Conservation (phyloP, 2,113 vertebrate genomes). For the Poeciliopsis turrubarensis region DNA sequence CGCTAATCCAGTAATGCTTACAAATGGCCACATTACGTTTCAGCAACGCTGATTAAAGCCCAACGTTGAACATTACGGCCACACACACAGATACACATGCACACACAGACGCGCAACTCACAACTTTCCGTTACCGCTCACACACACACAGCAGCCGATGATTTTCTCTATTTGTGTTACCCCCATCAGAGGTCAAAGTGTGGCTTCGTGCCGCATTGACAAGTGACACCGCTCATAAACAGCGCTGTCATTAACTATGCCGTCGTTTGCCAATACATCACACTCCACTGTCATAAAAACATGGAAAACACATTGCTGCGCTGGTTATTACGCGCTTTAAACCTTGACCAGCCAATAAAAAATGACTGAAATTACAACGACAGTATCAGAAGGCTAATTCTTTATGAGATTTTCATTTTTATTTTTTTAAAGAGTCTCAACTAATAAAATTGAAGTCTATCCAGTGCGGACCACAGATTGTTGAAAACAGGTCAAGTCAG, state of each 20-base stretch:
- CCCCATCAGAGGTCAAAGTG: slow-evolving; percentile 61
- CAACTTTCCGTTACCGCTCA: slow-evolving; percentile 12
- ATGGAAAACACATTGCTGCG: slow-evolving; percentile 55
- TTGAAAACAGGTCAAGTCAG: slow-evolving; percentile 12
- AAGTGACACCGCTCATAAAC: slow-evolving; percentile 71
- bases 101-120: not conserved
- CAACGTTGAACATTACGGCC: slow-evolving; percentile 38
- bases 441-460: slow-evolving; percentile 68
- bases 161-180: slow-evolving; percentile 25
- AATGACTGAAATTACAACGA: slow-evolving; percentile 67
- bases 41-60: slow-evolving; percentile 61
- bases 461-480: slow-evolving; percentile 3
- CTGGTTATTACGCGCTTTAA: slow-evolving; percentile 70
- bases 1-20: slow-evolving; percentile 68
- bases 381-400: slow-evolving; percentile 63
- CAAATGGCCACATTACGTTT: slow-evolving; percentile 70
- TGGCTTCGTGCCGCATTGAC: slow-evolving; percentile 52
- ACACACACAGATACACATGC: slow-evolving; percentile 1
- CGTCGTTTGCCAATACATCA: slow-evolving; percentile 70
- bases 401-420: slow-evolving; percentile 53
- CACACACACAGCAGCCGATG: slow-evolving; percentile 21
- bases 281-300: slow-evolving; percentile 71
- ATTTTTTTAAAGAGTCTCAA: slow-evolving; percentile 33
- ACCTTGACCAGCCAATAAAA: slow-evolving; percentile 80
- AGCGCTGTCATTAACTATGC: slow-evolving; percentile 75